These are phyloP conservation scores for Catharus minimus DNA, from an alignment of 2,113 vertebrate species.

Conservation along the genomic window DNA sequence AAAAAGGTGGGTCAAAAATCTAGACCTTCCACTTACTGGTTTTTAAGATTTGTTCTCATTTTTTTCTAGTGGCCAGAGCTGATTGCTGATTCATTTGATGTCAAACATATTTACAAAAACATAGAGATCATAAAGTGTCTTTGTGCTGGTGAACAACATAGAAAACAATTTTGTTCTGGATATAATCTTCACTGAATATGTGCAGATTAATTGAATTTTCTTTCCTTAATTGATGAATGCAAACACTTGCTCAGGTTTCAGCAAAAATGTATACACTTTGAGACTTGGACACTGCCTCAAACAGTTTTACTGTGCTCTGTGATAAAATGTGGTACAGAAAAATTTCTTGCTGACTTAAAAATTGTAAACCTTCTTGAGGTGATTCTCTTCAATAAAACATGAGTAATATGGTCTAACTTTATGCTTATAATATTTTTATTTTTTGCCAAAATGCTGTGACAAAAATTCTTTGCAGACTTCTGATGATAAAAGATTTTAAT, in stretches of 20 bases:
- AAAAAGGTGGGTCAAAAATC: neutral
- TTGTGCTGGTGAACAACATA: neutral
- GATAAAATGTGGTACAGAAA: neutral
- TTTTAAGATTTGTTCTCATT: neutral
- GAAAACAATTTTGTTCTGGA: neutral
- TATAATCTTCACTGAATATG: neutral
- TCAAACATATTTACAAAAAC: neutral
- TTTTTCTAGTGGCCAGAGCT: neutral
- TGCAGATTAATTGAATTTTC: neutral
- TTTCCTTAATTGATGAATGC: neutral
- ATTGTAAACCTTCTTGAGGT: neutral
- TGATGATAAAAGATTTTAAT: neutral
- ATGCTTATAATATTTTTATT: neutral
- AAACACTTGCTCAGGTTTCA: neutral
- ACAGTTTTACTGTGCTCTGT: neutral
- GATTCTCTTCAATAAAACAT: neutral
- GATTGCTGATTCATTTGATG: neutral
- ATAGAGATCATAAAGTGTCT: neutral
- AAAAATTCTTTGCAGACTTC: neutral
- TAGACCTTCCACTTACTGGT: neutral
- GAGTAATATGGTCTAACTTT: neutral
- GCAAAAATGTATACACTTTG: neutral
- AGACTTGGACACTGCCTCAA: neutral
- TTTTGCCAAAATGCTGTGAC: neutral
- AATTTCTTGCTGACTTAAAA: neutral